Evolutionary conservation across 2,888 invertebrate genomes (phyloP), one percentile per base, ranked within the genome.

Genomic region (Meta bourneti): DNA sequence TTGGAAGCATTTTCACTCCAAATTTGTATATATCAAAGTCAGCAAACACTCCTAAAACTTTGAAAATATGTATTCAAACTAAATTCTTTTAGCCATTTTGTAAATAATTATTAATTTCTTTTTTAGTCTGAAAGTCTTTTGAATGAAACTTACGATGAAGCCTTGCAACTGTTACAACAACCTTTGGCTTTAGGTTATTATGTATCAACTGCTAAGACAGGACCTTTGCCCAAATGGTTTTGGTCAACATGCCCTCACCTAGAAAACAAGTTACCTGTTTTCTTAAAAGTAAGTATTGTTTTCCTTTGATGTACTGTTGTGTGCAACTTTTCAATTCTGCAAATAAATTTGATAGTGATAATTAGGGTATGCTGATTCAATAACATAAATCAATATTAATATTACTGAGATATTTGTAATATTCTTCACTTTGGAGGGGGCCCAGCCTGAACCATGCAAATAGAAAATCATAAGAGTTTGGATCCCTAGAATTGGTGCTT

Each of bases 141-240:
- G 11, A 78, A 71, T 4, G 91, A 91, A 34, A 82, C 72, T 51
- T 52, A 71, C 20, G 97, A 97, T 95, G 96, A 98, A 95, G 97
- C 98, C 91, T 98, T 98, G 78, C 97, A 97, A 61, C 96, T 99
- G 92, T 96, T 99, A 94, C 99, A 99, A 95, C 99, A 99, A 95
- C 99, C 99, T 13, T 96, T 99, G 93, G 99, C 99, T 87, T 96
- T 99, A 94, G 99, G 99, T 85, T 99, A 99, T 96, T 96, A 98
- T 95, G 98, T 99, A 93, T 99, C 99, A 54, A 99, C 99, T 74
- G 99, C 99, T 84, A 98, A 98, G 87, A 98, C 98, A 92, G 98
- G 97, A 84, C 96, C 97, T 84, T 97, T 99, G 97, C 99, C 99
- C 79, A 94, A 94, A 90, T 95, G 95, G 95, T 96, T 97, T 93